Base-by-base conservation (phyloP, 2,113 vertebrate genomes). In the Empidonax alnorum region DNA sequence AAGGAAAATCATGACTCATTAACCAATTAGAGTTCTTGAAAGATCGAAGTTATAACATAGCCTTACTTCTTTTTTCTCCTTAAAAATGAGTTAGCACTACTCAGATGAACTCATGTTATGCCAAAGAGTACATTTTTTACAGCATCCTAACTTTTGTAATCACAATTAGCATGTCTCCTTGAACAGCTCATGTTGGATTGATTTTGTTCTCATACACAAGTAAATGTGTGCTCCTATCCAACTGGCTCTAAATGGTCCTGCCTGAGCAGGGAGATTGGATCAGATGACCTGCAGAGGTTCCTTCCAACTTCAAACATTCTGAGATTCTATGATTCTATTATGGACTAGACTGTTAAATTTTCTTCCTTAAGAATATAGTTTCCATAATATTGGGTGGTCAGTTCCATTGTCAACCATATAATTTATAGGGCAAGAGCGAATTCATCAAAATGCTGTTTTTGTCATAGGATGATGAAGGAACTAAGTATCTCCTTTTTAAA, bases 1-100 rank as follows among this genome's bases (percentile, higher is more conserved):
- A 88, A 74, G 74, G 68, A 79, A 96, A 92, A 44, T 85, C 39
- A 65, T 91, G 92, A 94, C 50, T 97, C 83, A 71, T 87, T 89
- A 77, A 66, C 52, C 30, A 77, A 50, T 77, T 87, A 56, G 67
- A 78, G 46, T 71, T 93, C 62, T 93, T 90, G 41, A 66, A 87
- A 88, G 66, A 67, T 27, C 50, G 53, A 66, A 80, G 28, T 61
- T 78, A 28, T 23, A 88, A 68, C 44, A 59, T 12, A 72, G 20
- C 11, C 39, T 76, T 33, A 10, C 35, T 71, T 77, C 30, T n/a
- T 59, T 83, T 49, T 41, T 82, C 25, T 63, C 24, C 37, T 68
- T 71, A 68, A 93, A 41, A 53, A 61, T 53, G 62, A 58, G 6
- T 78, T 65, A 71, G n/a, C 39, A n/a, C 13, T 68, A 19, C 47